phyloP scores from a whole-genome alignment of 2,113 vertebrate species.

The Ibidorhyncha struthersii region DNA sequence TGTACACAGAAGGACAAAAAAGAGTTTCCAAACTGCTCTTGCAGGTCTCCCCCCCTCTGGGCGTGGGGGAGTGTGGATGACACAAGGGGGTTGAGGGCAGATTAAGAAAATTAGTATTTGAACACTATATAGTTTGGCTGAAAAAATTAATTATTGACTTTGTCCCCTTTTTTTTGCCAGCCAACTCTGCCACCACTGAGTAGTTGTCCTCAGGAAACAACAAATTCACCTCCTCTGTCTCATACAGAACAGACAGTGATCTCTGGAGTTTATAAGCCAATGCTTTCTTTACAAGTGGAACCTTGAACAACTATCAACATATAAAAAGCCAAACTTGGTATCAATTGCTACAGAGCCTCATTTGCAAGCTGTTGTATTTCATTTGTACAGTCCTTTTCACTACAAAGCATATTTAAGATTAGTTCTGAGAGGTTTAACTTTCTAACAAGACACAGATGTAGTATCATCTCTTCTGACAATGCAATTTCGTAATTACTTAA shows the following conservation, averaged over 20 bases:
- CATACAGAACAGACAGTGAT: not conserved
- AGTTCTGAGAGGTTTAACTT: not conserved
- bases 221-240: not conserved
- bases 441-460: not conserved
- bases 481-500: not conserved
- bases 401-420: not conserved
- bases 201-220: not conserved
- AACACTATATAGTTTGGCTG: not conserved
- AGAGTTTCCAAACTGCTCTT: not conserved
- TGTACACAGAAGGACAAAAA: not conserved
- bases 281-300: not conserved
- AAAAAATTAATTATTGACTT: not conserved
- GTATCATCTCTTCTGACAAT: not conserved
- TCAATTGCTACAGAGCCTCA: not conserved
- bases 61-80: fast-evolving
- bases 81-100: fast-evolving
- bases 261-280: not conserved
- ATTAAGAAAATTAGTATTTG: not conserved
- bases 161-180: not conserved
- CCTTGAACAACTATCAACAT: not conserved
- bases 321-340: not conserved
- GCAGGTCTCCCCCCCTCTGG: not conserved
- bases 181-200: not conserved
- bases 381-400: not conserved
- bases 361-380: not conserved